Evolutionary conservation across 2,797 vertebrate species (phyloP), one percentile per base, ranked within the genome.

Genomic region (Tamandua tetradactyla): DNA sequence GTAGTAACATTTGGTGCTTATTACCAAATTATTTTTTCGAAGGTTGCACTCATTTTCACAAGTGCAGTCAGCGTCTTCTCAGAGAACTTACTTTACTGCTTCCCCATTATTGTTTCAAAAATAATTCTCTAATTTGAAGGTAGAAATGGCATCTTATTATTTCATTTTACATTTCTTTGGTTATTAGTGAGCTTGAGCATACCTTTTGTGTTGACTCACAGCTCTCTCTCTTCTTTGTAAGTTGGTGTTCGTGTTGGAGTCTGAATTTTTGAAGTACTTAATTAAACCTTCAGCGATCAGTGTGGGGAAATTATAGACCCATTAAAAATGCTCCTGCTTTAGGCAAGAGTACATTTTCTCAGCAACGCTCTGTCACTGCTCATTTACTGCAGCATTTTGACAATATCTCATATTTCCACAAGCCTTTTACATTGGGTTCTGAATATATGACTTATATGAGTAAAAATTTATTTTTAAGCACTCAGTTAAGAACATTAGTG

Each of bases 311-410:
- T 69, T 88, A 96, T 27, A 93, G 55, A 85, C 57, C 79, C 0
- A 1, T 55, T 76, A 96, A 96, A 87, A 96, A 35, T 14, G 49
- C 66, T 87, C 68, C 69, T 47, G 42, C 91, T 96, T 95, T 91
- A 74, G 8, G 76, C 80, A 95, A 87, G 92, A 96, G 85, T 68
- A 78, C 85, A 92, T 88, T 59, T 96, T 94, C 79, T 92, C 87
- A 94, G 95, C 59, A 94, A 87, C 64, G 62, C 76, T 62, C 80
- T 61, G 72, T 94, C 95, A 95, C 89, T 94, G 47, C 74, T 95
- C 93, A 87, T 91, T 97, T 93, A 96, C 93, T 97, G 97, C 95
- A 97, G 64, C 3, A 44, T 94, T 95, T 37, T 85, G 91, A 97
- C 74, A 87, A 90, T 85, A 91, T 97, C 93, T 95, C 95, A 22